Evolutionary conservation across 1,140 invertebrate genomes (phyloP).

Genomic region (Colletes gigas): DNA sequence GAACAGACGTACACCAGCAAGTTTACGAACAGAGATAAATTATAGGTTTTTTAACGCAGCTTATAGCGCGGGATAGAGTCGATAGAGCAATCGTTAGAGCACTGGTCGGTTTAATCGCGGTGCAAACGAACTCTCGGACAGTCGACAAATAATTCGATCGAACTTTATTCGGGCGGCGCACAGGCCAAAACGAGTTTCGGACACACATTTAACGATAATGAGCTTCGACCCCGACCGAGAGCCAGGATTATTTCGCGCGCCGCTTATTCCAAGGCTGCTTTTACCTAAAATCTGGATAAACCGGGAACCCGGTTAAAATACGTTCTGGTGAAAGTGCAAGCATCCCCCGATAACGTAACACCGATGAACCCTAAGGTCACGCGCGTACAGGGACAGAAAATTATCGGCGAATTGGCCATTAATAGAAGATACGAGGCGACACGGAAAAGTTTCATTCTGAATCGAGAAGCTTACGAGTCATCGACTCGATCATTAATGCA

Average conservation of each 20-base stretch:
- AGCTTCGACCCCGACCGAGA: slow-evolving; percentile 4
- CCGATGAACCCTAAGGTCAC: slow-evolving; percentile 35
- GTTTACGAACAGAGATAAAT: too few relatives aligned
- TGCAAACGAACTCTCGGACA: neutral
- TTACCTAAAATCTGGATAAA: slow-evolving; percentile 31
- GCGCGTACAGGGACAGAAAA: slow-evolving; percentile 13
- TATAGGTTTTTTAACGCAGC: too few relatives aligned
- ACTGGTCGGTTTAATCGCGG: neutral
- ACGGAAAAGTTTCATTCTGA: too few relatives aligned
- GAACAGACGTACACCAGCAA: too few relatives aligned
- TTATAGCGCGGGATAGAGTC: neutral
- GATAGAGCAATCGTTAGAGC: slow-evolving; percentile 23
- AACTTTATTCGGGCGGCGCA: slow-evolving; percentile 12
- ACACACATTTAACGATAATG: slow-evolving; percentile 42
- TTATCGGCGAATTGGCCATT: neutral
- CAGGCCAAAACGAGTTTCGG: slow-evolving; percentile 10
- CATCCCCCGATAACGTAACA: slow-evolving; percentile 11
- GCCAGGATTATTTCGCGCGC: slow-evolving; percentile 38
- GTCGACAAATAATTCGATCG: slow-evolving; percentile 27
- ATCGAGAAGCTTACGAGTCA: too few relatives aligned
- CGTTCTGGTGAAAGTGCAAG: slow-evolving; percentile 31
- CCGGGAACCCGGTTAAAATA: slow-evolving; percentile 4
- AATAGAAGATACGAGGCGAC: neutral
- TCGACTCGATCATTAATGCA: too few relatives aligned
- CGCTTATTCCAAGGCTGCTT: slow-evolving; percentile 35